Conservation (phyloP, 1,140 invertebrate species). For the Liolophura sinensis region DNA sequence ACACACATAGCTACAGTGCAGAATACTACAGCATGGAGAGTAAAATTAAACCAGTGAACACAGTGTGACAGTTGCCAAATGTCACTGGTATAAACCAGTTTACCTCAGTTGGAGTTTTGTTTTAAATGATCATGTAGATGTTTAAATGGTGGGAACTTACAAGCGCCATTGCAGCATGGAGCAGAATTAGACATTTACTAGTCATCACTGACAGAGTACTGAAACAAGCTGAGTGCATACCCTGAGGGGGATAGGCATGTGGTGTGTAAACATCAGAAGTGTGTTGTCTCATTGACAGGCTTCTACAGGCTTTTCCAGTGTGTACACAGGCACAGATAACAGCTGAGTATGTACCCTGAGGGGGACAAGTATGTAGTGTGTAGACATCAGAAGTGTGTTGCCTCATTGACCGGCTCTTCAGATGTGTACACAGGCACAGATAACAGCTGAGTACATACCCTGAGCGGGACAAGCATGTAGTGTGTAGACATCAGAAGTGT, state of each 20-base stretch:
- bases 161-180: too few species aligned
- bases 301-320: neutral
- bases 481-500: neutral
- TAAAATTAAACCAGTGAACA: too few species aligned
- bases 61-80: too few species aligned
- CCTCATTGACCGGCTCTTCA: conserved; percentile 21
- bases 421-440: conserved; percentile 48
- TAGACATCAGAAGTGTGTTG: neutral
- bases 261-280: neutral
- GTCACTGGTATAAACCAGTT: too few species aligned
- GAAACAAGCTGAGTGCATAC: conserved; percentile 41
- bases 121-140: too few species aligned
- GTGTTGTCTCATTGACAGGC: neutral
- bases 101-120: too few species aligned
- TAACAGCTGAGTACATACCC: too few species aligned
- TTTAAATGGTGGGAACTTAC: too few species aligned
- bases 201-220: conserved; percentile 40
- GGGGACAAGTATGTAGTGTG: neutral
- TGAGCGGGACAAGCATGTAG: conserved; percentile 25
- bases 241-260: conserved; percentile 33
- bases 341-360: too few species aligned
- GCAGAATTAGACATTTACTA: too few species aligned
- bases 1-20: too few species aligned
- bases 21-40: too few species aligned
- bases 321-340: conserved; percentile 9